Conservation (phyloP, 2,888 invertebrate genomes). For the Tetragonisca angustula region DNA sequence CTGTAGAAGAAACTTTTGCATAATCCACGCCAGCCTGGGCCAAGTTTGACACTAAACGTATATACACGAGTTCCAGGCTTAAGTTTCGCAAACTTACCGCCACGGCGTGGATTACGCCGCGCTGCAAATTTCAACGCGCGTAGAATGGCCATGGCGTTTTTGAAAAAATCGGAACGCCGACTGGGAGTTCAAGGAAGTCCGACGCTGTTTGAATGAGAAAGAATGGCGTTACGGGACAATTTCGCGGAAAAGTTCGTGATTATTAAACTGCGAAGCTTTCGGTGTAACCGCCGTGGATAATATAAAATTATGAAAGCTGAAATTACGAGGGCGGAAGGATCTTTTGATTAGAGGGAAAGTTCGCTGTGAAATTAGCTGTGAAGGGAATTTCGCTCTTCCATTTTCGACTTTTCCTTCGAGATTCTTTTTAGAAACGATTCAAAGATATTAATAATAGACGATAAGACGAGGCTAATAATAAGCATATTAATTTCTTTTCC, state of each 20-base stretch:
- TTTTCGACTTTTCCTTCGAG: neutral
- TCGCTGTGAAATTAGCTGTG: neutral
- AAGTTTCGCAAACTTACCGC: slow-evolving; percentile 21
- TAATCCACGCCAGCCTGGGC: neutral
- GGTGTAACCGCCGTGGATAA: neutral
- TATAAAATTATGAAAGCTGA: neutral
- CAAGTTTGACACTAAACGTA: slow-evolving; percentile 9
- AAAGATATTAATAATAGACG: no score
- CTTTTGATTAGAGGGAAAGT: neutral
- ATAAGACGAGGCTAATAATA: neutral
- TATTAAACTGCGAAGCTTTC: neutral
- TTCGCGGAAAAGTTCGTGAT: neutral
- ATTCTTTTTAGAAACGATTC: neutral
- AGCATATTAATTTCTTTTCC: neutral
- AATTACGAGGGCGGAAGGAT: neutral
- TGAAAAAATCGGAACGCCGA: neutral
- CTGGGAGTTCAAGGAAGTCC: neutral
- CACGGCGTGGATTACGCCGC: slow-evolving; percentile 19
- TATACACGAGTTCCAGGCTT: neutral
- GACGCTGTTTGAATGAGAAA: slow-evolving; percentile 1
- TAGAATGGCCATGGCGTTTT: no score
- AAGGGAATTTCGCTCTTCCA: neutral
- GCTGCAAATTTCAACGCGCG: neutral
- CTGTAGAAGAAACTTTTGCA: slow-evolving; percentile 9
- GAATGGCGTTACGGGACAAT: neutral